Evolutionary conservation across 2,113 vertebrate genomes (phyloP).

Genomic region (Dasyurus viverrinus): DNA sequence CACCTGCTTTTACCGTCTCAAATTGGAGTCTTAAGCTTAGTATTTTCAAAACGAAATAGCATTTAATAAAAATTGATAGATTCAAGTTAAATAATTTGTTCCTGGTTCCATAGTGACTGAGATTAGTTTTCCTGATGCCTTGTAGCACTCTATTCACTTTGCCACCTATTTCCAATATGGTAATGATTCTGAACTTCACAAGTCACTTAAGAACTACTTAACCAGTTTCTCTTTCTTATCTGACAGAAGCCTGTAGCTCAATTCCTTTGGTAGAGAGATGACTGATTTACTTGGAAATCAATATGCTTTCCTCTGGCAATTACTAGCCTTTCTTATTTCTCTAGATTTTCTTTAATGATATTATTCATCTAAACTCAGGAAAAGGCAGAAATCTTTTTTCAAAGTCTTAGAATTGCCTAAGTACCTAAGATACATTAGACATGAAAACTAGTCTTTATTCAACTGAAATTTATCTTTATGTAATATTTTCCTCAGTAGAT

Average conservation of each 20-base stretch:
- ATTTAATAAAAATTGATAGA: background rate
- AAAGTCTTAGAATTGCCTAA: background rate
- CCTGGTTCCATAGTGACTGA: background rate
- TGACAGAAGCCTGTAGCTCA: background rate
- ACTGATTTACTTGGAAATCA: background rate
- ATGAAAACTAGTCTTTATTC: background rate
- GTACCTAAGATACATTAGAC: background rate
- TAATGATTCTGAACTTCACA: background rate
- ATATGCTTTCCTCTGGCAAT: background rate
- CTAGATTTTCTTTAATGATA: background rate
- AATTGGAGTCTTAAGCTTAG: too few relatives aligned
- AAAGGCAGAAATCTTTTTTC: background rate
- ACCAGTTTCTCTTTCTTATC: background rate
- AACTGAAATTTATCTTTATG: background rate
- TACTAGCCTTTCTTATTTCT: background rate
- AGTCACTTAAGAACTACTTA: background rate
- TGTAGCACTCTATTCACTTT: too few relatives aligned
- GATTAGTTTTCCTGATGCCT: background rate
- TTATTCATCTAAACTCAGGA: background rate
- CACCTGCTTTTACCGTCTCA: too few relatives aligned
- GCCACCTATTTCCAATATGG: too few relatives aligned
- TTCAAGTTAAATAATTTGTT: background rate
- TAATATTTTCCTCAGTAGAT: background rate
- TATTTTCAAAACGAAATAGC: too few relatives aligned
- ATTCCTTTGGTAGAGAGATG: background rate